Evolutionary conservation across 2,113 vertebrate species (phyloP).

Genomic region (Rhinopomastus cyanomelas): DNA sequence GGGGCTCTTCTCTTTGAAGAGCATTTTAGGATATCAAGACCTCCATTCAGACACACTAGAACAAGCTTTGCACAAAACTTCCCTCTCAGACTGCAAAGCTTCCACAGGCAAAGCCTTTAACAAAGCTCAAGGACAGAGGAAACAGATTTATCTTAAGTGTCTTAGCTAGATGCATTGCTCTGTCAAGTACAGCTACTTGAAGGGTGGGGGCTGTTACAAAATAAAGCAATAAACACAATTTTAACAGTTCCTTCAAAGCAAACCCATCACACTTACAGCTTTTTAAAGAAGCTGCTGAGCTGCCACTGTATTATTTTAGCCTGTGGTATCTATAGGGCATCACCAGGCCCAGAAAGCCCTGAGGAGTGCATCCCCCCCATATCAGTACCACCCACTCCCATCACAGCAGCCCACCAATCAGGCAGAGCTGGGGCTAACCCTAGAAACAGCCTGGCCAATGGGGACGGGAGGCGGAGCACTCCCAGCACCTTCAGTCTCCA

Average conservation of each 20-base stretch:
- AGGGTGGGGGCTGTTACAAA: background rate
- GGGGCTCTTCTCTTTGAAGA: background rate
- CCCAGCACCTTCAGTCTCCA: background rate
- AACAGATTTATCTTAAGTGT: background rate
- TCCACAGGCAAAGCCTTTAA: background rate
- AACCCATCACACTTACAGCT: background rate
- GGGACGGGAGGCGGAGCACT: background rate
- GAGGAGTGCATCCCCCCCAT: accelerated
- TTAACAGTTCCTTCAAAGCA: background rate
- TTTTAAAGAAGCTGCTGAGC: background rate
- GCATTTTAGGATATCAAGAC: background rate
- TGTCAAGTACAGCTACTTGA: background rate
- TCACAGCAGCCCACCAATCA: slow-evolving; percentile 47
- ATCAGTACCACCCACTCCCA: background rate
- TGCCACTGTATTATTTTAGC: background rate
- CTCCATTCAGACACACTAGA: background rate
- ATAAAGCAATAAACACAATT: too few relatives aligned
- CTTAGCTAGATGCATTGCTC: background rate
- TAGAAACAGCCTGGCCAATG: slow-evolving; percentile 75
- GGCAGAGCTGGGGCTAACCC: slow-evolving; percentile 3
- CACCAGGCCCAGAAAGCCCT: background rate
- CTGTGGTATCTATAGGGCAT: background rate
- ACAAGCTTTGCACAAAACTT: accelerated
- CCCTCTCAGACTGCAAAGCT: background rate
- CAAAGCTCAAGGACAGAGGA: background rate